Conservation (phyloP, 2,888 invertebrate genomes). For the Galerucella calmariensis region DNA sequence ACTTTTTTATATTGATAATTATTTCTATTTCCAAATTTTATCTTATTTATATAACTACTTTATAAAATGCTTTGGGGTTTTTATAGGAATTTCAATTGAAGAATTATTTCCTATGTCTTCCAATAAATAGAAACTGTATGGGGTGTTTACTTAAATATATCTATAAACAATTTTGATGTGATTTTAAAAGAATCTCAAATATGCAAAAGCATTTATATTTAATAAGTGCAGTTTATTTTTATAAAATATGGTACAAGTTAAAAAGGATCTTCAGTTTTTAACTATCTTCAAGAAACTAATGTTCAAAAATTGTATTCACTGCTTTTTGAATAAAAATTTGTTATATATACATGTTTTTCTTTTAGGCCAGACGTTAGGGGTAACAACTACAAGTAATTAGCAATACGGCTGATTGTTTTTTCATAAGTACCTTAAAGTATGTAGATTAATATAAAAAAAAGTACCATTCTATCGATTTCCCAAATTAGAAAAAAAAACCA, state of each 20-base stretch:
- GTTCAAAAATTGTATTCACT: neutral
- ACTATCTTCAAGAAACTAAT: neutral
- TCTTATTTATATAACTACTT: neutral
- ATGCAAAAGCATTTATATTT: neutral
- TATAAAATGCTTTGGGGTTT: neutral
- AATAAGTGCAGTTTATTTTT: neutral
- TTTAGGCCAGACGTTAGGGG: neutral
- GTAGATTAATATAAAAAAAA: too few relatives aligned
- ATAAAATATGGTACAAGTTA: neutral
- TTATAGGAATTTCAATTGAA: neutral
- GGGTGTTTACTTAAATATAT: too few relatives aligned
- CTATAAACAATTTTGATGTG: neutral
- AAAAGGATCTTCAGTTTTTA: neutral
- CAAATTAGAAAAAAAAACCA: too few relatives aligned
- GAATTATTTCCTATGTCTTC: neutral
- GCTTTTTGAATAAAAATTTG: conserved; percentile 1
- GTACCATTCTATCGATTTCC: too few relatives aligned
- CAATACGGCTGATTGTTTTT: too few relatives aligned
- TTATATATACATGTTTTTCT: neutral
- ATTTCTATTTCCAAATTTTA: neutral
- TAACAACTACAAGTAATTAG: too few relatives aligned
- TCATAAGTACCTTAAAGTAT: too few relatives aligned
- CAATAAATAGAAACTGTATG: too few relatives aligned
- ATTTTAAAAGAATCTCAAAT: neutral
- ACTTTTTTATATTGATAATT: neutral